A percentile compares a stretch with the other conserved stretches of the same genome.
Conservation (phyloP, 2,113 vertebrate genomes). For the Percina caprodes region DNA sequence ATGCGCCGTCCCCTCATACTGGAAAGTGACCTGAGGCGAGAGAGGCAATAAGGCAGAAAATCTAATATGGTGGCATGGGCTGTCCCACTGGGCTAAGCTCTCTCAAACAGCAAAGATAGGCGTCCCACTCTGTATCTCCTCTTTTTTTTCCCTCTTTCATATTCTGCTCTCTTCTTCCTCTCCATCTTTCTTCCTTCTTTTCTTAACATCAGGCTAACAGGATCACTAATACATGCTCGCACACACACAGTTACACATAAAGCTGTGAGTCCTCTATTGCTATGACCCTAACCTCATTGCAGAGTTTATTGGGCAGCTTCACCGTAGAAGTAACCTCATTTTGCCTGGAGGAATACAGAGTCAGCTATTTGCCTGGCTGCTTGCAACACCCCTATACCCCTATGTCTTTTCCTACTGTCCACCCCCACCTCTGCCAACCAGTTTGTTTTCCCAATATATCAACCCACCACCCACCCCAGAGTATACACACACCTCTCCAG, state of each 20-base stretch:
- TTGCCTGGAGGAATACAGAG: slow-evolving; percentile 71
- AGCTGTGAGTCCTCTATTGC: slow-evolving; percentile 62
- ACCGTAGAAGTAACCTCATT: slow-evolving; percentile 75
- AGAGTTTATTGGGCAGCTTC: slow-evolving; percentile 76
- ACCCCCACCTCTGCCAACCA: slow-evolving; percentile 13
- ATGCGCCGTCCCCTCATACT: slow-evolving; percentile 49
- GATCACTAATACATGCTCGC: slow-evolving; percentile 1
- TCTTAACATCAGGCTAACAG: slow-evolving; percentile 15
- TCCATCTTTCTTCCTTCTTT: slow-evolving; percentile 7
- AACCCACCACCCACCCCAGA: background rate
- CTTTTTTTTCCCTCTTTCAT: slow-evolving; percentile 12
- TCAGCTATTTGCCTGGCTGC: slow-evolving; percentile 77
- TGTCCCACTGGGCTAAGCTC: slow-evolving; percentile 67
- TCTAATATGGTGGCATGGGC: slow-evolving; percentile 75
- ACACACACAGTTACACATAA: slow-evolving; percentile 41
- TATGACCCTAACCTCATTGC: slow-evolving; percentile 77
- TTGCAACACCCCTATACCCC: slow-evolving; percentile 29
- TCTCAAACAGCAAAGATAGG: slow-evolving; percentile 51
- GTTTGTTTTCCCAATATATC: slow-evolving; percentile 55
- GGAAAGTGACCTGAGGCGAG: slow-evolving; percentile 66
- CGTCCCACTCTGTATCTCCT: slow-evolving; percentile 21
- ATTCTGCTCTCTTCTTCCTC: slow-evolving; percentile 15
- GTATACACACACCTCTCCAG: background rate
- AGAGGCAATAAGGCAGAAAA: slow-evolving; percentile 79
- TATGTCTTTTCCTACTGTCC: slow-evolving; percentile 23